Evolutionary conservation across 2,113 vertebrate genomes (phyloP).

Genomic region (Neolamprologus tretocephalus): DNA sequence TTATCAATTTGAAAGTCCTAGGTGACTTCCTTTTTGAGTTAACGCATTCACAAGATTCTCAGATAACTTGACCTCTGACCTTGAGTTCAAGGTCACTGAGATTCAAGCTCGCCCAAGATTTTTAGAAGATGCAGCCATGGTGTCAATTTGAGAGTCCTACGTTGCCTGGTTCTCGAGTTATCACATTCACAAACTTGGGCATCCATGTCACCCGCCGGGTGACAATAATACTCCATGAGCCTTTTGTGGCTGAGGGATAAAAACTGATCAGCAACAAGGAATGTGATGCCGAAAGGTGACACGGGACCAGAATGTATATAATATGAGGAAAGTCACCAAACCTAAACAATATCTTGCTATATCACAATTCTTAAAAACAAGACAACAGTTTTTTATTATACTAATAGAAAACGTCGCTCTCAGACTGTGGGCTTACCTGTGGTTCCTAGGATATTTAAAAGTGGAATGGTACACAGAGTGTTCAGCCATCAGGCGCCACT

Average conservation of each 20-base stretch:
- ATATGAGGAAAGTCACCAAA: background rate
- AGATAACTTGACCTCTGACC: background rate
- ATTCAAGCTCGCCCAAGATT: background rate
- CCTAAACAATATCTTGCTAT: background rate
- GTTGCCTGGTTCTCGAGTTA: background rate
- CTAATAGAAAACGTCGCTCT: background rate
- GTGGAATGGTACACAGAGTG: background rate
- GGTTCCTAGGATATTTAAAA: background rate
- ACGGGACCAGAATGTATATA: background rate
- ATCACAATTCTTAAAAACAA: background rate
- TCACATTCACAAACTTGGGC: background rate
- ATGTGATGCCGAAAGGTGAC: background rate
- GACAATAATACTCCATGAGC: background rate
- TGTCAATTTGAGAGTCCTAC: background rate
- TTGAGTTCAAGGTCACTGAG: background rate
- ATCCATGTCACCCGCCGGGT: background rate
- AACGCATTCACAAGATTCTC: background rate
- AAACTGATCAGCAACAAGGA: background rate
- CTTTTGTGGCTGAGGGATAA: background rate
- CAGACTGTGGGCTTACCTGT: background rate
- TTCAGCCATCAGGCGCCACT: background rate
- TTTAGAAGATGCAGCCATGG: background rate
- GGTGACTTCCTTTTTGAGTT: background rate
- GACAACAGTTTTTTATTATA: background rate
- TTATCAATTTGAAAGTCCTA: background rate